phyloP scores from a whole-genome alignment of 2,888 invertebrate genomes.

The Halocaridina rubra region DNA sequence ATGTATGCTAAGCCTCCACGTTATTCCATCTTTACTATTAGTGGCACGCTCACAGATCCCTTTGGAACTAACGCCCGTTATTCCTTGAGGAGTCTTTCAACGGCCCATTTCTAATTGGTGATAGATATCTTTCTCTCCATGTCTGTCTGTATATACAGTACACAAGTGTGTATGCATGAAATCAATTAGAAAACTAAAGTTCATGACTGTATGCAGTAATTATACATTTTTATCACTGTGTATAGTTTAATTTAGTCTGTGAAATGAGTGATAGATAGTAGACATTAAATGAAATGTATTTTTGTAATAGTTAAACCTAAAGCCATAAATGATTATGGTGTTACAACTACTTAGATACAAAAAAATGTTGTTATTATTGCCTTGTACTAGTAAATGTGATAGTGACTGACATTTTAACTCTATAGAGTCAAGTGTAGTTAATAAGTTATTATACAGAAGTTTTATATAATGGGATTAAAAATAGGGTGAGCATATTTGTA shows the following conservation, averaged over 20 bases:
- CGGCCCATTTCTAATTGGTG: slow-evolving; percentile 40
- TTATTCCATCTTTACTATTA: slow-evolving; percentile 48
- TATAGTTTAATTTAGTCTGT: background rate
- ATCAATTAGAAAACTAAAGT: background rate
- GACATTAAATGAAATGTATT: background rate
- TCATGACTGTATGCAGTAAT: background rate
- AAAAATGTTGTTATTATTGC: background rate
- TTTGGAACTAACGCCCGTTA: slow-evolving; percentile 46
- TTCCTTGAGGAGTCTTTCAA: slow-evolving; percentile 41
- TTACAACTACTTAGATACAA: background rate
- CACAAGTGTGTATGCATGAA: too few relatives aligned
- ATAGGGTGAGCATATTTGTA: too few relatives aligned
- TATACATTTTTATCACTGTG: background rate
- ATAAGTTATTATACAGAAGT: too few relatives aligned
- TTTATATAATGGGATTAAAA: too few relatives aligned
- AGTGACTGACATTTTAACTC: too few relatives aligned
- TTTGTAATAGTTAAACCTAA: background rate
- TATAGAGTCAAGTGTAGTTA: too few relatives aligned
- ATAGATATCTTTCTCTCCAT: background rate
- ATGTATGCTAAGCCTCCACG: slow-evolving; percentile 14
- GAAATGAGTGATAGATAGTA: background rate
- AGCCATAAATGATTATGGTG: background rate
- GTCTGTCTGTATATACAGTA: too few relatives aligned
- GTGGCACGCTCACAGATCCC: slow-evolving; percentile 43
- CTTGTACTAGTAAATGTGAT: background rate